These are phyloP conservation scores for Centropus bengalensis DNA, from an alignment of 2,113 vertebrate species.

Conservation along the genomic window DNA sequence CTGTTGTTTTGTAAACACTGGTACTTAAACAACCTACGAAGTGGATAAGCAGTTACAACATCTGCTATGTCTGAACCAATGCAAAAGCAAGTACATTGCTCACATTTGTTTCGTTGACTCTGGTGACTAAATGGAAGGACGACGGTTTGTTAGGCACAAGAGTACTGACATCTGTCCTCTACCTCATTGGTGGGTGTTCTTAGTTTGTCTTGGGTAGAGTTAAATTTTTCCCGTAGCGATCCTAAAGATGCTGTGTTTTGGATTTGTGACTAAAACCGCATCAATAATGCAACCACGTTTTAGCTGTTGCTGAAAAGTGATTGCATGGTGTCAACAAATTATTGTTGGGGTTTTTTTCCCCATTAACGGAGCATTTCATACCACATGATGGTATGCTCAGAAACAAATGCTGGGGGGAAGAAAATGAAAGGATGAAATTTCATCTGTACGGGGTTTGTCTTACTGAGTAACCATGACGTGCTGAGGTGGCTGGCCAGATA, in stretches of 20 bases:
- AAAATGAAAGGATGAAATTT: neutral
- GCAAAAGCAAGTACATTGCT: neutral
- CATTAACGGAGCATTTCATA: neutral
- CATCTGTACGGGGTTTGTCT: neutral
- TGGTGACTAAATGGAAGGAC: neutral
- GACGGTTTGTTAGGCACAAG: neutral
- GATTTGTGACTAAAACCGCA: neutral
- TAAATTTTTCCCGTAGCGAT: neutral
- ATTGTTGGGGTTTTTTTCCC: neutral
- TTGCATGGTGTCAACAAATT: fast-evolving
- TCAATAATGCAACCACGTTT: neutral
- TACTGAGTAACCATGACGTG: too few species aligned
- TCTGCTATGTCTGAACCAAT: neutral
- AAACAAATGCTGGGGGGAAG: neutral
- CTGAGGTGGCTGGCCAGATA: neutral
- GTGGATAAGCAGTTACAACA: neutral
- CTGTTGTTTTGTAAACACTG: neutral
- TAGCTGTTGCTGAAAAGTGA: neutral
- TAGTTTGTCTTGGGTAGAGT: neutral
- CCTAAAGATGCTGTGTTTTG: neutral
- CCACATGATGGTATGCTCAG: neutral
- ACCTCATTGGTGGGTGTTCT: neutral
- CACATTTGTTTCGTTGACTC: neutral
- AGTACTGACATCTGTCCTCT: neutral
- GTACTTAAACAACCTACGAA: neutral